phyloP scores from a whole-genome alignment of 2,888 invertebrate genomes.

The Sialis fuliginosa region DNA sequence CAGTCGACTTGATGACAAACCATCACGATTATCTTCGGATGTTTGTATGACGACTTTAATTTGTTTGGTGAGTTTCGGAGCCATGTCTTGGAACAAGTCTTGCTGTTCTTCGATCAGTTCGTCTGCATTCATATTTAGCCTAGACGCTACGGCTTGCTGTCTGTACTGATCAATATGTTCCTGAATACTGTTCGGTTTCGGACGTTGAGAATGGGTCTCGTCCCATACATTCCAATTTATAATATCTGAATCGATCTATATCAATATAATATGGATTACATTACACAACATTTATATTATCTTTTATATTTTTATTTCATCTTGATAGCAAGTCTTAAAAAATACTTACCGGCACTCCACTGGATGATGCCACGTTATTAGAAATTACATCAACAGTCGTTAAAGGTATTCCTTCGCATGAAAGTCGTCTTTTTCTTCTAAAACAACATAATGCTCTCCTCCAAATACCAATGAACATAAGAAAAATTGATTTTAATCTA shows the following conservation, averaged over 20 bases:
- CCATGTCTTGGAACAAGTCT: slow-evolving; percentile 43
- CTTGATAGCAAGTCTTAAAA: background rate
- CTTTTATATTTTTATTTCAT: too few species aligned
- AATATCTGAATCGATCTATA: slow-evolving; percentile 14
- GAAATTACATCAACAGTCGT: slow-evolving; percentile 35
- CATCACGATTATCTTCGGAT: slow-evolving; percentile 13
- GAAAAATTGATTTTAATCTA: slow-evolving; percentile 34
- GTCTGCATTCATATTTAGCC: slow-evolving; percentile 15
- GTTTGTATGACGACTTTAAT: slow-evolving; percentile 32
- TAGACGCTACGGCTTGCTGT: slow-evolving; percentile 26
- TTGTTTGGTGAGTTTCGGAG: slow-evolving; percentile 40
- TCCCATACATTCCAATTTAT: slow-evolving; percentile 44
- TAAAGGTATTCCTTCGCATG: slow-evolving; percentile 34
- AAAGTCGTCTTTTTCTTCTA: slow-evolving; percentile 30
- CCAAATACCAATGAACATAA: slow-evolving; percentile 33
- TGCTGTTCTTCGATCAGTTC: slow-evolving; percentile 26
- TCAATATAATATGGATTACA: too few species aligned
- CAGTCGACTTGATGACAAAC: slow-evolving; percentile 16
- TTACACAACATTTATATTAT: too few species aligned
- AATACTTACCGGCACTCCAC: background rate
- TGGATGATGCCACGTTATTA: slow-evolving; percentile 13
- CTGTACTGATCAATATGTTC: slow-evolving; percentile 45
- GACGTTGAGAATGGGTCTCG: slow-evolving; percentile 18
- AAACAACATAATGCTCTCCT: slow-evolving; percentile 43
- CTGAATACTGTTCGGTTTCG: slow-evolving; percentile 31